A percentile compares a stretch with the other conserved stretches of the same genome.
Evolutionary conservation across 2,113 vertebrate genomes (phyloP).

Genomic region (Carassius carassius): DNA sequence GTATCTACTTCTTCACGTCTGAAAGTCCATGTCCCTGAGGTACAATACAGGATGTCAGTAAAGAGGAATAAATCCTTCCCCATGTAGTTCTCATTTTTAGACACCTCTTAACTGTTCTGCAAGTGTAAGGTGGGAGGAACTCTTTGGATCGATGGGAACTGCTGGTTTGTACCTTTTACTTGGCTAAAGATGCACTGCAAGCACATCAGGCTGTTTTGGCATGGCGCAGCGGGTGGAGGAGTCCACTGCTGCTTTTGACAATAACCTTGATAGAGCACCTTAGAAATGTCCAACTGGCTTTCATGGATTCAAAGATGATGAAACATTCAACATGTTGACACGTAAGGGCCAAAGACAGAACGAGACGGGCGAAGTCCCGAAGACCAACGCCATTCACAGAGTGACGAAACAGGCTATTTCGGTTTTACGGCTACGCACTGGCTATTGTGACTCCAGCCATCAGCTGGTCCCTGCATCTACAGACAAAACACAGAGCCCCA

Average conservation of each 20-base stretch:
- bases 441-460: conserved; percentile 5
- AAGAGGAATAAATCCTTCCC: no score
- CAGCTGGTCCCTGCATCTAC: conserved; percentile 15
- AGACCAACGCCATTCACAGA: conserved; percentile 27
- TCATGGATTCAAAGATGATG: not conserved
- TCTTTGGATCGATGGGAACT: conserved; percentile 73
- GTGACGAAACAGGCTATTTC: not conserved
- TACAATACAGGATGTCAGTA: conserved; percentile 79
- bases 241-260: conserved; percentile 61
- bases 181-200: conserved; percentile 60
- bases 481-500: not conserved
- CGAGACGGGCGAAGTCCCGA: not conserved
- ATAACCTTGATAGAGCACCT: conserved; percentile 72
- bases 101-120: conserved; percentile 37
- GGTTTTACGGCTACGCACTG: conserved; percentile 43
- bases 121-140: conserved; percentile 51
- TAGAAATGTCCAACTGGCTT: conserved; percentile 57
- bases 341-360: no score
- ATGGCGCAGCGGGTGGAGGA: conserved; percentile 52
- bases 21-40: conserved; percentile 91
- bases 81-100: conserved; percentile 34
- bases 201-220: conserved; percentile 39
- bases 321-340: conserved; percentile 26
- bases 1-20: conserved; percentile 81
- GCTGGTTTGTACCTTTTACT: conserved; percentile 69